These are phyloP conservation scores for Antrozous pallidus DNA, from an alignment of 2,797 vertebrate genomes.

Conservation along the genomic window DNA sequence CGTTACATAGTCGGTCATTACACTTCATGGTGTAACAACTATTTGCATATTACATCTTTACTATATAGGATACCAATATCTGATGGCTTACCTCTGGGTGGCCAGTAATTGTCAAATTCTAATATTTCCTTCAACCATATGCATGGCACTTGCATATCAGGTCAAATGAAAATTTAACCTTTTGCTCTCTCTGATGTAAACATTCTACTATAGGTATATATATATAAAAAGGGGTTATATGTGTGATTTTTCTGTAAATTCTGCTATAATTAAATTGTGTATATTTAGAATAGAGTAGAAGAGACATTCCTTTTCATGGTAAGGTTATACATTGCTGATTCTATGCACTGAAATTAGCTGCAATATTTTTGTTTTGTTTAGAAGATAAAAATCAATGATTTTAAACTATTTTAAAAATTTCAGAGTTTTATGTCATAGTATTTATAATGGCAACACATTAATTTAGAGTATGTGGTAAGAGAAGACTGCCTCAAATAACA, in stretches of 20 bases:
- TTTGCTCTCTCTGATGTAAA: slow-evolving; percentile 8
- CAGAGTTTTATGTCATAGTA: not conserved
- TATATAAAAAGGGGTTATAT: not conserved
- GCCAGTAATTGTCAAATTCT: not conserved
- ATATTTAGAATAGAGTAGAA: slow-evolving; percentile 6
- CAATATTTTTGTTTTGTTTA: slow-evolving; percentile 36
- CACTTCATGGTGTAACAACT: no score
- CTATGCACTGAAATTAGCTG: not conserved
- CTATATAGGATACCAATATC: not conserved
- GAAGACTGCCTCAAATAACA: slow-evolving; percentile 1
- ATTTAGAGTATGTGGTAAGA: not conserved
- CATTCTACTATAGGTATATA: not conserved
- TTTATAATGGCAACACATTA: not conserved
- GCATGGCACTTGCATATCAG: not conserved
- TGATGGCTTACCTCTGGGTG: not conserved
- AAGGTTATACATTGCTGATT: not conserved
- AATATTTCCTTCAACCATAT: not conserved
- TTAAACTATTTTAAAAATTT: slow-evolving; percentile 37
- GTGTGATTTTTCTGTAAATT: not conserved
- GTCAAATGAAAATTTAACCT: not conserved
- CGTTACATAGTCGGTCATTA: no score
- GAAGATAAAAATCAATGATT: not conserved
- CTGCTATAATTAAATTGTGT: slow-evolving; percentile 14
- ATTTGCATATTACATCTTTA: no score
- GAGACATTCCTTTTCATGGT: not conserved